Percentiles rank a stretch among this genome's conserved stretches.
Evolutionary conservation across 2,797 vertebrate species (phyloP).

Genomic region (Myotis myotis): DNA sequence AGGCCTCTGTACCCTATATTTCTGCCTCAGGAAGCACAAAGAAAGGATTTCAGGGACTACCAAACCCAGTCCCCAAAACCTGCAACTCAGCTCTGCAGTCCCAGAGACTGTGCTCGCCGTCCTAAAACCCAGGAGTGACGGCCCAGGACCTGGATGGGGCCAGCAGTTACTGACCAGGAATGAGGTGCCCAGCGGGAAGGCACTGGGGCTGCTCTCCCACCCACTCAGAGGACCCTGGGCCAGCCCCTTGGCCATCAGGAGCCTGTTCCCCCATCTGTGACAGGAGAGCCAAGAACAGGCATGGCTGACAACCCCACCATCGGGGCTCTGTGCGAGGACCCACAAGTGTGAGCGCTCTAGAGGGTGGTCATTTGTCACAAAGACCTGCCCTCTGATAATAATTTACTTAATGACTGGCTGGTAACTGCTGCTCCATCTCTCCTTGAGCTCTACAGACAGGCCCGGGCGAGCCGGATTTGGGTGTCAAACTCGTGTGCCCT

Average conservation of each 20-base stretch:
- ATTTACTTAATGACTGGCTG: neutral
- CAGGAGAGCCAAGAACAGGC: neutral
- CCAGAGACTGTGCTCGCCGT: neutral
- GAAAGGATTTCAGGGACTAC: neutral
- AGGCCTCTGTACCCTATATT: neutral
- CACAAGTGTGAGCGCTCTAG: fast-evolving
- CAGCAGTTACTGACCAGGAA: neutral
- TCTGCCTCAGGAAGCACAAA: neutral
- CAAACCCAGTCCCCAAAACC: neutral
- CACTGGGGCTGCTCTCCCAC: neutral
- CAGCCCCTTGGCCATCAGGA: neutral
- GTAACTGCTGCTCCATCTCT: neutral
- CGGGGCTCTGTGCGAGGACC: neutral
- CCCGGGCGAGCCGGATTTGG: neutral
- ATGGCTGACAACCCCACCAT: fast-evolving
- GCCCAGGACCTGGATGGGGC: neutral
- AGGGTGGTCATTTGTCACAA: neutral
- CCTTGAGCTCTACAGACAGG: neutral
- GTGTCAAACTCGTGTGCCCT: neutral
- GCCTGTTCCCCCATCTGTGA: neutral
- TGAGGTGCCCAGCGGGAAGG: neutral
- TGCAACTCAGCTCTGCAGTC: fast-evolving
- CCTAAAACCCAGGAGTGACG: neutral
- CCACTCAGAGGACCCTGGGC: neutral
- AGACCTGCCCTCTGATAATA: neutral